Percentiles rank a stretch among this genome's conserved stretches.
Evolutionary conservation across 2,888 invertebrate genomes (phyloP).

Genomic region (Amphipoea lucens): DNA sequence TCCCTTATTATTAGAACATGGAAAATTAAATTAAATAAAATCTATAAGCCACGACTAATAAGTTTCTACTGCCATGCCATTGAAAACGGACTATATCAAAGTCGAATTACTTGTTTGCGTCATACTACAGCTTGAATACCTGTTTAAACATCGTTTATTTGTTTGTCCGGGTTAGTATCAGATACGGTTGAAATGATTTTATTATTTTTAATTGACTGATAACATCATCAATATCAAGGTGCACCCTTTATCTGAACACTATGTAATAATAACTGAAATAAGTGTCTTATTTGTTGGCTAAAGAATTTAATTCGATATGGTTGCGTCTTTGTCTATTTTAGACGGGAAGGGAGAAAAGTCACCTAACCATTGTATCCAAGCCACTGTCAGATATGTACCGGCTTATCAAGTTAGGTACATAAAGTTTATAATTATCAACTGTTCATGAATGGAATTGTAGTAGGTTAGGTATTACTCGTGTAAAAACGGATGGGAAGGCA

Average conservation of each 20-base stretch:
- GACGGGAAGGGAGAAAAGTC: not conserved
- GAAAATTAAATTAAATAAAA: not conserved
- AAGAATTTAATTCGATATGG: not conserved
- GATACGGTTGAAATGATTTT: slow-evolving; percentile 1
- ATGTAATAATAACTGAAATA: not conserved
- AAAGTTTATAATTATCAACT: slow-evolving; percentile 62
- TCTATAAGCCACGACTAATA: not conserved
- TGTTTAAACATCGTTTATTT: slow-evolving; percentile 14
- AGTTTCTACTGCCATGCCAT: not conserved
- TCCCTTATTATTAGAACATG: slow-evolving; percentile 6
- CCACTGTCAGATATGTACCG: slow-evolving; percentile 14
- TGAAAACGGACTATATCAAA: slow-evolving; percentile 11
- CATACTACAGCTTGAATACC: slow-evolving; percentile 21
- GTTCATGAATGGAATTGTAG: slow-evolving; percentile 69
- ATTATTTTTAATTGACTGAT: slow-evolving; percentile 8
- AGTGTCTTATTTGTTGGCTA: not conserved
- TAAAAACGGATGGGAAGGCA: slow-evolving; percentile 63
- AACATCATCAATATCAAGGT: slow-evolving; percentile 5
- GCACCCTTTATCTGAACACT: slow-evolving; percentile 1
- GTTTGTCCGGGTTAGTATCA: slow-evolving; percentile 19
- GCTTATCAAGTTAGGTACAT: slow-evolving; percentile 44
- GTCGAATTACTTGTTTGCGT: slow-evolving; percentile 13
- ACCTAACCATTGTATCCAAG: not conserved
- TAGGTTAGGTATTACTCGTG: slow-evolving; percentile 49
- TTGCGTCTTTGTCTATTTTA: not conserved